Evolutionary conservation across 2,888 invertebrate genomes (phyloP).

Genomic region (Drosophila maculinotata): DNA sequence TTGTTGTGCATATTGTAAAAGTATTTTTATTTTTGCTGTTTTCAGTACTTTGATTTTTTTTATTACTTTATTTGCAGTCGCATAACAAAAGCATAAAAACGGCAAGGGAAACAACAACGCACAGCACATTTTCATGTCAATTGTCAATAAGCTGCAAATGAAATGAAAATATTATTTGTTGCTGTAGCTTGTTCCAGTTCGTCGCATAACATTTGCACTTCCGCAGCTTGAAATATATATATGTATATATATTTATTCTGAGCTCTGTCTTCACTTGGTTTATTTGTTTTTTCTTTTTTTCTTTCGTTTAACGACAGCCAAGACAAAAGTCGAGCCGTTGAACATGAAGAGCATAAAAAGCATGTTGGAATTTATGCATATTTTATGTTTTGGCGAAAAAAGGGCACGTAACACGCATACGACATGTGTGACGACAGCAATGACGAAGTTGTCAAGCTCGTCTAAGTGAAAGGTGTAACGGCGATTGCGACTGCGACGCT

Average conservation of each 20-base stretch:
- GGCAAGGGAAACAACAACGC: slow-evolving; percentile 23
- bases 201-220: slow-evolving; percentile 61
- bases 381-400: slow-evolving; percentile 71
- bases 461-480: slow-evolving; percentile 60
- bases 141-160: slow-evolving; percentile 83
- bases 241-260: slow-evolving; percentile 2
- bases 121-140: slow-evolving; percentile 77
- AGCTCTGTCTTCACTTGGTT: not conserved
- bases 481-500: slow-evolving; percentile 7
- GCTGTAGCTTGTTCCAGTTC: slow-evolving; percentile 37
- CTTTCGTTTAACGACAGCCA: slow-evolving; percentile 61
- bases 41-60: slow-evolving; percentile 48
- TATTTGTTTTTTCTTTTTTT: slow-evolving; percentile 14
- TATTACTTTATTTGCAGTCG: slow-evolving; percentile 76
- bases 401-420: slow-evolving; percentile 69
- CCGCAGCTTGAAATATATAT: slow-evolving; percentile 36
- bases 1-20: slow-evolving; percentile 23
- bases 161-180: slow-evolving; percentile 78
- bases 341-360: slow-evolving; percentile 21
- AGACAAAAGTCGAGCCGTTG: slow-evolving; percentile 34
- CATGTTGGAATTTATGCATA: slow-evolving; percentile 78
- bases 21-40: not conserved
- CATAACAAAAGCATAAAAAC: slow-evolving; percentile 77
- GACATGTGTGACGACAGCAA: slow-evolving; percentile 69
- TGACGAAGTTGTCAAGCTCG: slow-evolving; percentile 48